Base-by-base conservation (phyloP, 1,140 invertebrate genomes). In the Formica exsecta region DNA sequence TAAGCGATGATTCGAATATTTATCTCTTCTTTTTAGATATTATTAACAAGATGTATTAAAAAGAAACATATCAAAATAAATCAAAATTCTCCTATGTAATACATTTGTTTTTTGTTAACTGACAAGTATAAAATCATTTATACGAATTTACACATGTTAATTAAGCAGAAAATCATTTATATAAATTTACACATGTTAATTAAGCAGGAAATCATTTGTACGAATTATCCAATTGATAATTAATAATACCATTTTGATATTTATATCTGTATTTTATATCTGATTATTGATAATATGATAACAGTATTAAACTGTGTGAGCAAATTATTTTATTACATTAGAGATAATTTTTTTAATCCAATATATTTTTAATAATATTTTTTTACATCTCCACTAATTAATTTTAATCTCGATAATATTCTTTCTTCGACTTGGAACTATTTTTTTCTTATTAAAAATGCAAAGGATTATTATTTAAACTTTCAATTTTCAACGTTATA, bases 211-310 rank as follows among this genome's bases (percentile, higher is more conserved):
- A n/a, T 48, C 2, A 62, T 62, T 61, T 73, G 9, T 25, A 54
- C 7, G 6, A 61, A 44, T 44, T 61, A 48, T n/a, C n/a, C 6
- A 44, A 44, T 48, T 61, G 68, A 62, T 61, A 51, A 79, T 38
- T 57, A 66, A 73, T 61, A 81, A 59, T 25, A n/a, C 9, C 44
- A 0, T 32, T 54, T 54, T 48, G 75, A 64, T 68, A 61, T 25
- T 32, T 22, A 71, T 44, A 44, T 44, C 38, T 59, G 13, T 22
- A 59, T 48, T 70, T 81, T 38, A 70, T 32, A 44, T 81, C 22
- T 61, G n/a, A 22, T 32, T 70, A 57, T 80, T 29, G 3, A 19
- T 57, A 57, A 38, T 38, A 36, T 66, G 38, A 38, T 70, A 54
- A 80, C 54, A 19, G n/a, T 38, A 41, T 29, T 41, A 80, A 80